phyloP scores from a whole-genome alignment of 2,888 invertebrate genomes.

The Eilema caniola region DNA sequence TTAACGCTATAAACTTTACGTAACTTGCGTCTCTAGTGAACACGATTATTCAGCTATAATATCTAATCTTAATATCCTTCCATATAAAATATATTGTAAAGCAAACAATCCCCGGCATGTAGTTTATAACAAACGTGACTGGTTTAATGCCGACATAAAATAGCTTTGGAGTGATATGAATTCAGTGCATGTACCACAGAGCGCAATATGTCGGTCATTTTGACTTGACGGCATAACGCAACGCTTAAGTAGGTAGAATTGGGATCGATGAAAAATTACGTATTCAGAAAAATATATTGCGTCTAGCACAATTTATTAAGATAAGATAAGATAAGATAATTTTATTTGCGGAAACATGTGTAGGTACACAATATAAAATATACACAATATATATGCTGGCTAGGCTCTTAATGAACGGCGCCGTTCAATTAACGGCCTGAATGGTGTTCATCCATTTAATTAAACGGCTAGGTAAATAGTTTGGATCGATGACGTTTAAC shows the following conservation, averaged over 20 bases:
- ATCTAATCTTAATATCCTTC: background rate
- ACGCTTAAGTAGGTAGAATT: constrained; percentile 17
- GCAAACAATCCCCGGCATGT: constrained; percentile 59
- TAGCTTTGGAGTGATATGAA: constrained; percentile 43
- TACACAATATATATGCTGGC: too few relatives aligned
- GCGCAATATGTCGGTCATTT: constrained; percentile 56
- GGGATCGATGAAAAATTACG: background rate
- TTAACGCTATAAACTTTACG: background rate
- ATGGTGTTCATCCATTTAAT: too few relatives aligned
- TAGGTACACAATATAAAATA: too few relatives aligned
- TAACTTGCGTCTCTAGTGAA: background rate
- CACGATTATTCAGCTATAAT: background rate
- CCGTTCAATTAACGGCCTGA: too few relatives aligned
- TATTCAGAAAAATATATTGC: background rate
- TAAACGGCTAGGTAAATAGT: too few relatives aligned
- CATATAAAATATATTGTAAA: constrained; percentile 55
- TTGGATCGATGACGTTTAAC: too few relatives aligned
- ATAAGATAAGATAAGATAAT: too few relatives aligned
- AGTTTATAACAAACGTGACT: constrained; percentile 70
- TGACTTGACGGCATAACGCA: constrained; percentile 39
- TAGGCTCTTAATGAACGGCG: too few relatives aligned
- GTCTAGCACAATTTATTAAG: too few relatives aligned
- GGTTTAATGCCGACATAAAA: constrained; percentile 60
- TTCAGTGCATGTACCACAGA: constrained; percentile 50
- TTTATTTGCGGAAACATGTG: too few relatives aligned